Conservation (phyloP, 2,113 vertebrate species). For the Oophaga pumilio region DNA sequence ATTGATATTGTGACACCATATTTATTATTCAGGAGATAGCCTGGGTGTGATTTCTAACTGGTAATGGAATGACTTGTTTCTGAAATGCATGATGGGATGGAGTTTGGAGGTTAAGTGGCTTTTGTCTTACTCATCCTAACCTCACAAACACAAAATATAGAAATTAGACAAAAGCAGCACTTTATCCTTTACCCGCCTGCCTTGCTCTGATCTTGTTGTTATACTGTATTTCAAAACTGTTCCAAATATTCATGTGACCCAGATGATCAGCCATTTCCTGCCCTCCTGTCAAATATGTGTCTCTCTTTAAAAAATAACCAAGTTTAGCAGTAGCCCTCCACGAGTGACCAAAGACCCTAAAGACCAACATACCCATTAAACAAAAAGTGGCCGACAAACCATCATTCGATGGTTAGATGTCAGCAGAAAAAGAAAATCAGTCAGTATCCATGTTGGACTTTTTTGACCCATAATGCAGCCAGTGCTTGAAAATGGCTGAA, state of each 20-base stretch:
- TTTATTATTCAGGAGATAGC: slow-evolving; percentile 8
- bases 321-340: not conserved
- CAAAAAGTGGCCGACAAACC: too few relatives aligned
- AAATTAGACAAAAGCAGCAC: not conserved
- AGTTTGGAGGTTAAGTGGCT: not conserved
- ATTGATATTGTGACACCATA: not conserved
- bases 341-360: not conserved
- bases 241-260: not conserved
- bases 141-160: not conserved
- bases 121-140: not conserved
- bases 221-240: too few relatives aligned
- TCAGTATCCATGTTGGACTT: too few relatives aligned
- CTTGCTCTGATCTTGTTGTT: too few relatives aligned
- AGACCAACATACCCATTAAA: too few relatives aligned
- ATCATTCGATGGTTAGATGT: too few relatives aligned
- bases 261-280: not conserved
- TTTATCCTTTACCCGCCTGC: too few relatives aligned
- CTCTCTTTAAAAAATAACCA: not conserved
- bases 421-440: too few relatives aligned
- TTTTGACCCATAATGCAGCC: too few relatives aligned
- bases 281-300: not conserved
- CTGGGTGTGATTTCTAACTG: not conserved
- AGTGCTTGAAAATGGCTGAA: too few relatives aligned
- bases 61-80: not conserved
- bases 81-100: not conserved